Conservation (phyloP, 92 coral and sea anemone species). For the Umimayanthus chanpuru region DNA sequence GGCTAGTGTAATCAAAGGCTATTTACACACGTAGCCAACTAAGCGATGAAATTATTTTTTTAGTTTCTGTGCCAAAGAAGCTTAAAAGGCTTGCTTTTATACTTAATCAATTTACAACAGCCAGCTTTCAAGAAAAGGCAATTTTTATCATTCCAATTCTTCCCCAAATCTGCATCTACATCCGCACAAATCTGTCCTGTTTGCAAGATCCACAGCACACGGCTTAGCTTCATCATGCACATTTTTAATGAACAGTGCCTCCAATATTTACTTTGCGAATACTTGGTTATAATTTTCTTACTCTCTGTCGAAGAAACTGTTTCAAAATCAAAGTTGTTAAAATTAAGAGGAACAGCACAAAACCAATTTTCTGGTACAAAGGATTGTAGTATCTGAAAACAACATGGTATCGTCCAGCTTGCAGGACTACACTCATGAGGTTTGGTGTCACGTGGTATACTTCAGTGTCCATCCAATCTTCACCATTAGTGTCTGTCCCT, state of each 20-base stretch:
- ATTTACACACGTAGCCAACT: too few relatives aligned
- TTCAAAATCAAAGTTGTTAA: slow-evolving; percentile 29
- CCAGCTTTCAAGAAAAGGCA: too few relatives aligned
- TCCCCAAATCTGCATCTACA: too few relatives aligned
- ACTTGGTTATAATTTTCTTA: neutral
- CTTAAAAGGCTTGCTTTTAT: too few relatives aligned
- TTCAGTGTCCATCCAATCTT: slow-evolving; percentile 58
- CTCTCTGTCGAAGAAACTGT: neutral
- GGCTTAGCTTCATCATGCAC: neutral
- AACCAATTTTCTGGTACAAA: slow-evolving; percentile 73
- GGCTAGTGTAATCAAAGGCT: too few relatives aligned
- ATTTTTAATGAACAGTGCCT: neutral
- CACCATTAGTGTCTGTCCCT: slow-evolving; percentile 47
- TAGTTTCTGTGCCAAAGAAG: too few relatives aligned
- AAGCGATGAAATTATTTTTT: too few relatives aligned
- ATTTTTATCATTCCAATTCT: too few relatives aligned
- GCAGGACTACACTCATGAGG: slow-evolving; percentile 73
- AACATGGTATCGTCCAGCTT: slow-evolving; percentile 72
- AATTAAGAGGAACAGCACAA: slow-evolving; percentile 51
- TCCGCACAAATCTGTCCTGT: neutral
- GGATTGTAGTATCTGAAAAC: slow-evolving; percentile 70
- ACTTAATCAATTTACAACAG: too few relatives aligned
- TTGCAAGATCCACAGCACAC: neutral
- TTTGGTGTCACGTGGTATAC: slow-evolving; percentile 83
- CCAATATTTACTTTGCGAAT: neutral